These are phyloP conservation scores for Odocoileus virginianus DNA, from an alignment of 2,113 vertebrate genomes.

Conservation along the genomic window DNA sequence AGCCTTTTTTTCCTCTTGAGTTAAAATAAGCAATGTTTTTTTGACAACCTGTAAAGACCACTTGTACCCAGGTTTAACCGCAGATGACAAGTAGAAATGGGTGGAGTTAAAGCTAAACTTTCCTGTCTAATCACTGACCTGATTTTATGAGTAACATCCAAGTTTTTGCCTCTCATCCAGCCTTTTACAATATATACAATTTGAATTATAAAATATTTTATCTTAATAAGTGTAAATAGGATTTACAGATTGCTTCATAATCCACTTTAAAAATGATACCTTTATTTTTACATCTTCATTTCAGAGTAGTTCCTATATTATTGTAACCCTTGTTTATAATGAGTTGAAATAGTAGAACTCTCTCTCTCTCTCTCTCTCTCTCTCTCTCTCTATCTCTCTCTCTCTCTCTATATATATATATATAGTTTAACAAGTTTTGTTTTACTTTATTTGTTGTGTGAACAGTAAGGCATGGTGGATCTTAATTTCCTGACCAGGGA, in stretches of 20 bases:
- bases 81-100: rapidly evolving
- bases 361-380: not conserved
- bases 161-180: not conserved
- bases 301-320: not conserved
- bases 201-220: not conserved
- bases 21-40: not conserved
- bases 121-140: not conserved
- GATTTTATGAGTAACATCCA: not conserved
- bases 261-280: not conserved
- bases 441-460: not conserved
- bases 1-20: not conserved
- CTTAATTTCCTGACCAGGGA: not conserved
- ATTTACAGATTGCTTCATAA: not conserved
- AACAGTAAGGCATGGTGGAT: not conserved
- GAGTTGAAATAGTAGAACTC: not conserved
- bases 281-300: not conserved
- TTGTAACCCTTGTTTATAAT: not conserved
- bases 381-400: not conserved
- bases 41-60: not conserved
- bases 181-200: not conserved
- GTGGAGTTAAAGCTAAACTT: not conserved
- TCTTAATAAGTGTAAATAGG: not conserved
- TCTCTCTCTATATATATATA: not conserved
- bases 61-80: not conserved
- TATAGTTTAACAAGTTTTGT: not conserved